Evolutionary conservation across 2,113 vertebrate genomes (phyloP).

Genomic region (Dryoscopus gambensis): DNA sequence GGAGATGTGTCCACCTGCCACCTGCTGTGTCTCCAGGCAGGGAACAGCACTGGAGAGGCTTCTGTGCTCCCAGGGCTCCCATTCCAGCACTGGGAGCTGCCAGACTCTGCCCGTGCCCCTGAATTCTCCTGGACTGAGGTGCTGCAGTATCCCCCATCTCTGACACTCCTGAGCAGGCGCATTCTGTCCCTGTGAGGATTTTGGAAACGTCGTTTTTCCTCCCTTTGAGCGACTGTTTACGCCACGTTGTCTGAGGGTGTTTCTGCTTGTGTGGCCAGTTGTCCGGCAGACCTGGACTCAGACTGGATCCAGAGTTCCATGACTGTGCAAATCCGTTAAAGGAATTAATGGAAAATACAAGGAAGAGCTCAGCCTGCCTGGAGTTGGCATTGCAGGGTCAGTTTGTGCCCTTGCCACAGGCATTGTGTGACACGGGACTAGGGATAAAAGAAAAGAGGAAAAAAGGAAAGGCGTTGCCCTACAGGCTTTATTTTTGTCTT

Average conservation of each 20-base stretch:
- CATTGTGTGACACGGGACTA: slow-evolving; percentile 1
- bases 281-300: neutral
- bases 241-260: neutral
- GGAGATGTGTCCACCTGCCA: rapidly evolving
- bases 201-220: rapidly evolving
- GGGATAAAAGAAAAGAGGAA: neutral
- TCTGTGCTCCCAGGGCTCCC: neutral
- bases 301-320: neutral
- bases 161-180: neutral
- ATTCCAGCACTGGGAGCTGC: neutral
- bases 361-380: neutral
- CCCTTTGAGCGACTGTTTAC: rapidly evolving
- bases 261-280: neutral
- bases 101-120: neutral
- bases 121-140: neutral
- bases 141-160: neutral
- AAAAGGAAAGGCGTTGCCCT: slow-evolving; percentile 47
- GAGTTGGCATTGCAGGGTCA: neutral
- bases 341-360: neutral
- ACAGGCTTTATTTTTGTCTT: slow-evolving; percentile 45
- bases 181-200: neutral
- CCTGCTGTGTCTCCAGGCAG: neutral
- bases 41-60: neutral
- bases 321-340: neutral
- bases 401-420: neutral